Base-by-base conservation (phyloP, 1,140 invertebrate species). In the Bombus affinis region DNA sequence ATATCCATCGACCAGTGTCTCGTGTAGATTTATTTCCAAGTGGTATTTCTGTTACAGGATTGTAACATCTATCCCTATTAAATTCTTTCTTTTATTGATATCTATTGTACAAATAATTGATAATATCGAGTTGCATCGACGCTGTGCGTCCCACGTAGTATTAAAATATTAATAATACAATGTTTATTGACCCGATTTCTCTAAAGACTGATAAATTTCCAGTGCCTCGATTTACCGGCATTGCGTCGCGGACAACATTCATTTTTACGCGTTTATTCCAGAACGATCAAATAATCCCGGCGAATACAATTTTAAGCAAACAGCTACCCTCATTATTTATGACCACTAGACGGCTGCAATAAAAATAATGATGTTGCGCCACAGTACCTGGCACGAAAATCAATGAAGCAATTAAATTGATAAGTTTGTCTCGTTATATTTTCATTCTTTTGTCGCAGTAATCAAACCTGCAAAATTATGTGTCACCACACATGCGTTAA, bases 321-420 rank as follows among this genome's bases (percentile, higher is more conserved):
- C 82, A 79, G 39, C 66, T 3, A 73, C 66, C 25, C 76, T 84
- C 82, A 84, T 84, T 79, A 84, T 84, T 84, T 84, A 84, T 84
- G 82, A 57, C 82, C 82, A 79, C 82, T 79, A 79, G 82, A 59
- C 82, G 82, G 76, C 47, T 68, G 53, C 76, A 78, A 79, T 84
- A 84, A 84, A 84, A 84, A 79, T 84, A 84, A 84, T 62, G 82
- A 84, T 84, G 82, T 72, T 79, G 66, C 82, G 42, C 72, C 59
- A 79, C 59, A 44, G 22, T 28, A 10, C 22, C 37, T 42, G 66
- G 65, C 47, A 13, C 82, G 75, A 68, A 66, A 84, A 84, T 84
- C 82, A 84, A 84, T 84, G 82, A 84, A 84, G 76, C 82, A 79
- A 84, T 84, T 84, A 84, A 84, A 84, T 84, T 84, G 82, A 84